Evolutionary conservation across 2,888 invertebrate genomes (phyloP), one percentile per base, ranked within the genome.

Genomic region (Endomychus coccineus): DNA sequence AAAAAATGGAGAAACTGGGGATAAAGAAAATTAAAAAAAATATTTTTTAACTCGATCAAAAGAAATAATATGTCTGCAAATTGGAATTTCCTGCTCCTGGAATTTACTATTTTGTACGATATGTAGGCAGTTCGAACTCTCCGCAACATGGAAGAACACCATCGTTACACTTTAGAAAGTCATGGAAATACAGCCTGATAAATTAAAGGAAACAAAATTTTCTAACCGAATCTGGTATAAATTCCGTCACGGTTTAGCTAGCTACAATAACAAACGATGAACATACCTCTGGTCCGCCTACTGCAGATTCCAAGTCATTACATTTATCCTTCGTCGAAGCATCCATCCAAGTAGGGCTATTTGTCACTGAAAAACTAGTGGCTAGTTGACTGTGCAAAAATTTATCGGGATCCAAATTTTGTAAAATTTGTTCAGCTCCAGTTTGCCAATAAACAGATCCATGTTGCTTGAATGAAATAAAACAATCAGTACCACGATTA

Each of bases 281-380:
- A n/a, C n/a, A n/a, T 61, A 86, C 86, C 48, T 55, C 46, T 15
- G 65, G 50, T 13, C 66, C 92, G 2, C 92, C 94, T 6, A 90
- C 74, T 12, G 77, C 78, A 15, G 80, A 75, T 65, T 96, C 95
- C 41, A 97, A 67, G 44, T 80, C 71, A 41, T 70, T 68, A 60
- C 92, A 92, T 56, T 90, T 80, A 22, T 70, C 66, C 0, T 73
- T 73, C 48, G 80, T 91, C 48, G 85, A 90, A 3, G 86, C 83
- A 64, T 97, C 96, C 91, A 95, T 91, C 97, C 97, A 97, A 10
- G 95, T 80, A 0, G 97, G 96, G 6, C 91, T 87, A 45, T 86
- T 77, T 1, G 71, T 64, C 0, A 87, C 61, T 9, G 87, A 79
- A 64, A 97, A 97, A 0, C 71, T 68, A 3, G 82, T 79, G 31